A percentile compares a stretch with the other conserved stretches of the same genome.
Evolutionary conservation across 2,797 vertebrate genomes (phyloP).

Genomic region (Heterohyrax brucei): DNA sequence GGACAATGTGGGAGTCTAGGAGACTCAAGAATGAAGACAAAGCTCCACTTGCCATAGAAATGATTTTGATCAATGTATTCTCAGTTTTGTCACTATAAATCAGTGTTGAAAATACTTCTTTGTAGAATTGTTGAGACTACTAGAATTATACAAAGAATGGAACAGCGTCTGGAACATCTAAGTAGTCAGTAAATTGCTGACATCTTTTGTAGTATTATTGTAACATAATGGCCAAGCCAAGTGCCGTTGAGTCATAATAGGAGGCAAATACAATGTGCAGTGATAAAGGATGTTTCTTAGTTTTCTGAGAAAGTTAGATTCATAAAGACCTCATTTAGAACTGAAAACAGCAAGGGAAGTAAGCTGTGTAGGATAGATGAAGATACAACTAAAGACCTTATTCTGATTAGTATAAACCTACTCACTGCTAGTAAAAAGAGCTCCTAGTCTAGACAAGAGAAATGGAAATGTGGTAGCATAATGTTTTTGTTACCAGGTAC

Average conservation of each 20-base stretch:
- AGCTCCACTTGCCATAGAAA: background rate
- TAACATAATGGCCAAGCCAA: background rate
- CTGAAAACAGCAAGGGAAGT: background rate
- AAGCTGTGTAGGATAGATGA: background rate
- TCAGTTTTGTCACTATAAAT: background rate
- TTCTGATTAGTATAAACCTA: background rate
- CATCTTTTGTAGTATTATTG: background rate
- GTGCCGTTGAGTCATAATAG: no score
- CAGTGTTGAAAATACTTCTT: background rate
- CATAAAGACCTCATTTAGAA: slow-evolving; percentile 20
- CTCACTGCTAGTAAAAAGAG: background rate
- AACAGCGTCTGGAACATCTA: background rate
- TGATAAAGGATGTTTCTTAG: background rate
- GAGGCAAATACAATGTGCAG: background rate
- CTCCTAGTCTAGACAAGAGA: background rate
- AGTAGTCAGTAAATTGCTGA: background rate
- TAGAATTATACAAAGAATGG: slow-evolving; percentile 5
- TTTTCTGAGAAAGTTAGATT: background rate
- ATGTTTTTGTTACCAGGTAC: no score
- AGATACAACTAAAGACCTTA: slow-evolving; percentile 12
- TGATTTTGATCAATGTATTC: background rate
- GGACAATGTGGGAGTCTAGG: background rate
- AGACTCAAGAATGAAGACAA: background rate
- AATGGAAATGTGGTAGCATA: background rate
- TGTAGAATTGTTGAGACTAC: background rate